These are phyloP conservation scores for Salpingus planirostris DNA, from an alignment of 2,888 invertebrate species.

Conservation along the genomic window DNA sequence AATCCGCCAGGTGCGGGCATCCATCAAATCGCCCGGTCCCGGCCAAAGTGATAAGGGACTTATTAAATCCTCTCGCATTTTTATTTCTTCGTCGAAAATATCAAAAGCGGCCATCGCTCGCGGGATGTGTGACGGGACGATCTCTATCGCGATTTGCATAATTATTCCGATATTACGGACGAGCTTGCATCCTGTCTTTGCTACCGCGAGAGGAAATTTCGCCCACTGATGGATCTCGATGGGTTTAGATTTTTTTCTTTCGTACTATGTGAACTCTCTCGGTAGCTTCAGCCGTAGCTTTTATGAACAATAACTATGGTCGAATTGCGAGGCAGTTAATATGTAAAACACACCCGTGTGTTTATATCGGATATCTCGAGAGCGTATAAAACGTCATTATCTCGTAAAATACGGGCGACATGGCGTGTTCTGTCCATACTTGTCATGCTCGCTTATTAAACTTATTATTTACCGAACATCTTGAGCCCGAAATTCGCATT, in stretches of 20 bases:
- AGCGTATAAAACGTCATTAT: constrained; percentile 17
- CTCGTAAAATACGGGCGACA: constrained; percentile 21
- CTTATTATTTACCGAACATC: constrained; percentile 29
- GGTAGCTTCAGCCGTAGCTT: constrained; percentile 8
- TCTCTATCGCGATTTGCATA: no score
- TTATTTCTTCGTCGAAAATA: not conserved
- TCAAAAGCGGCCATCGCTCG: no score
- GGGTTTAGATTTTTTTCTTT: no score
- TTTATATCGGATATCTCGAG: constrained; percentile 20
- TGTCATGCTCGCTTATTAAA: constrained; percentile 28
- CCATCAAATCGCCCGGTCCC: no score
- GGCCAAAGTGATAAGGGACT: no score
- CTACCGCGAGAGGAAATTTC: no score
- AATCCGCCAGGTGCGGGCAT: no score
- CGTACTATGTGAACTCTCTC: no score
- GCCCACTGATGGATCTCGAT: no score
- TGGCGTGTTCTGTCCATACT: constrained; percentile 31
- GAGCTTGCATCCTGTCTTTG: no score
- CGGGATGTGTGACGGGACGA: no score
- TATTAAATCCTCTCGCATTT: not conserved
- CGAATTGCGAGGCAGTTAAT: constrained; percentile 13
- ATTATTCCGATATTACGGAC: no score
- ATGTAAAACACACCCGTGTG: constrained; percentile 17
- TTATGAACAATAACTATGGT: constrained; percentile 13
- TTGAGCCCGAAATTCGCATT: constrained; percentile 26